These are phyloP conservation scores for Linyphia triangularis DNA, from an alignment of 2,888 invertebrate species.

Conservation along the genomic window DNA sequence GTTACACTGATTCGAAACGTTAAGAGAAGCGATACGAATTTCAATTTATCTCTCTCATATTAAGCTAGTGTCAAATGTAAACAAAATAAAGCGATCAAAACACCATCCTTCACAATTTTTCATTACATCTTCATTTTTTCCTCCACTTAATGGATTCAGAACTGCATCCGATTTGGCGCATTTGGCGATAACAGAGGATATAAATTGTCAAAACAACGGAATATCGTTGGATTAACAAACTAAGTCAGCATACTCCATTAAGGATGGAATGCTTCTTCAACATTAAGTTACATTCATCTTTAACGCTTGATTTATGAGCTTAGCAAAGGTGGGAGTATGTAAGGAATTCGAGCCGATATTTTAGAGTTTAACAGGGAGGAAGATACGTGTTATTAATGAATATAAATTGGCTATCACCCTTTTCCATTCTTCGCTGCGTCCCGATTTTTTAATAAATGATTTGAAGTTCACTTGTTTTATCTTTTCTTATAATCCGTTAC, in stretches of 20 bases:
- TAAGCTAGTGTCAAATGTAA: slow-evolving; percentile 64
- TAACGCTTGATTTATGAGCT: slow-evolving; percentile 61
- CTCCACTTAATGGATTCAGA: slow-evolving; percentile 41
- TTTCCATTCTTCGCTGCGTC: slow-evolving; percentile 56
- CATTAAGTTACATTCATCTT: slow-evolving; percentile 60
- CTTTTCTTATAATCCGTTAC: slow-evolving; percentile 72
- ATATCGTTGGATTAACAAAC: slow-evolving; percentile 71
- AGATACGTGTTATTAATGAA: slow-evolving; percentile 73
- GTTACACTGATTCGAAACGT: slow-evolving; percentile 48
- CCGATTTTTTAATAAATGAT: slow-evolving; percentile 71
- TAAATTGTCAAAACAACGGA: slow-evolving; percentile 73
- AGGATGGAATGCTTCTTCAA: slow-evolving; percentile 61
- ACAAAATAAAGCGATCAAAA: slow-evolving; percentile 73
- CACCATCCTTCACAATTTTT: slow-evolving; percentile 70
- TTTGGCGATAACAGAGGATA: slow-evolving; percentile 66
- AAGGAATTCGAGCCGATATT: slow-evolving; percentile 65
- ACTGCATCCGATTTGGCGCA: slow-evolving; percentile 42
- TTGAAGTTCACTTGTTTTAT: slow-evolving; percentile 70
- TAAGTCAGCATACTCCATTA: slow-evolving; percentile 68
- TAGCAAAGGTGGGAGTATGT: slow-evolving; percentile 26
- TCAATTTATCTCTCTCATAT: slow-evolving; percentile 59
- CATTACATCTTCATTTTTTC: slow-evolving; percentile 47
- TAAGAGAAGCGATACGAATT: slow-evolving; percentile 2
- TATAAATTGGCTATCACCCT: slow-evolving; percentile 69
- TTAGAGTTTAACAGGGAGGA: slow-evolving; percentile 58